Conservation (phyloP, 2,888 invertebrate species). For the Diogma glabrata region DNA sequence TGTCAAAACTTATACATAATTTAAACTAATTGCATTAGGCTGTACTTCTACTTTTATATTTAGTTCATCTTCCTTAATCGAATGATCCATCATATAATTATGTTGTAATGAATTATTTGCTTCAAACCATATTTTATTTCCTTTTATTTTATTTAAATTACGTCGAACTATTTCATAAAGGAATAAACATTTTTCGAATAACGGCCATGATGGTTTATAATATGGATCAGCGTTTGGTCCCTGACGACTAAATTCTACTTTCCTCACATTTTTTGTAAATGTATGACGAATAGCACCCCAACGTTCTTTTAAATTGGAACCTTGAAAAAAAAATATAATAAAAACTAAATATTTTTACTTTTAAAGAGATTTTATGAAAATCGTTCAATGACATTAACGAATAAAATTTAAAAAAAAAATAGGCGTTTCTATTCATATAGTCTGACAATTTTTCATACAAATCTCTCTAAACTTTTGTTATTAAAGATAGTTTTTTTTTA, state of each 20-base stretch:
- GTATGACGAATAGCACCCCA: slow-evolving; percentile 9
- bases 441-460: too few species aligned
- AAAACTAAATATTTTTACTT: too few species aligned
- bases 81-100: slow-evolving; percentile 2
- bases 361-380: too few species aligned
- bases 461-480: too few species aligned
- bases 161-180: slow-evolving; percentile 6
- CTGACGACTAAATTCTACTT: slow-evolving; percentile 8
- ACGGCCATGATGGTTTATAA: slow-evolving; percentile 7
- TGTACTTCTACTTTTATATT: slow-evolving; percentile 7
- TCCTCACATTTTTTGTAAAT: slow-evolving; percentile 8
- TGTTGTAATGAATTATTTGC: slow-evolving; percentile 6
- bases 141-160: slow-evolving; percentile 8
- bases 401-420: too few species aligned
- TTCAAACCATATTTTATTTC: slow-evolving; percentile 6
- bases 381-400: too few species aligned
- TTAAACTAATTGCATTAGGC: too few species aligned
- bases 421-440: too few species aligned
- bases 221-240: background rate
- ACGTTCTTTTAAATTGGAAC: slow-evolving; percentile 7
- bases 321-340: background rate
- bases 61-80: slow-evolving; percentile 1
- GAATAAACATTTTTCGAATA: slow-evolving; percentile 9
- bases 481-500: too few species aligned
- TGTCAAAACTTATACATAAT: too few species aligned